Evolutionary conservation across 2,113 vertebrate species (phyloP).

Genomic region (Toxotes jaculatrix): DNA sequence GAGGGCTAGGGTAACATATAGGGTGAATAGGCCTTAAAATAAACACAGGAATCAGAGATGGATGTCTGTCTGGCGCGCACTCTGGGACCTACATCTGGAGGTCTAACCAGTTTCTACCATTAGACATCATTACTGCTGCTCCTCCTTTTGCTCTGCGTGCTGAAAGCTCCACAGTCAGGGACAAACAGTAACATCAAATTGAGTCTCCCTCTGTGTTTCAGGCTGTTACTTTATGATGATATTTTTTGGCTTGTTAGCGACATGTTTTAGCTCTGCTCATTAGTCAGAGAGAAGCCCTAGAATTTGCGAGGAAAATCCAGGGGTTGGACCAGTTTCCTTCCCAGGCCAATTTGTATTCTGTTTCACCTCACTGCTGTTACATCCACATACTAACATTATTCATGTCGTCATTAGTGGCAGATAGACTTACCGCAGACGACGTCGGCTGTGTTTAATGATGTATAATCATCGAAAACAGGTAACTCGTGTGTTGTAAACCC

Average conservation of each 20-base stretch:
- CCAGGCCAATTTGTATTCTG: constrained; percentile 23
- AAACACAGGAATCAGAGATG: constrained; percentile 57
- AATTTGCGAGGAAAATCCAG: constrained; percentile 18
- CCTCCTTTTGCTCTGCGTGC: constrained; percentile 15
- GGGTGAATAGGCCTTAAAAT: constrained; percentile 51
- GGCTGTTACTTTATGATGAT: constrained; percentile 19
- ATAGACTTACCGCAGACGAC: too few relatives aligned
- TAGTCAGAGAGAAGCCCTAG: constrained; percentile 13
- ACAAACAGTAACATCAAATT: constrained; percentile 35
- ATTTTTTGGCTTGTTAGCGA: constrained; percentile 45
- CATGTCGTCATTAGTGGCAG: not conserved
- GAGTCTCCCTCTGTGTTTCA: constrained; percentile 24
- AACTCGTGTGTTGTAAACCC: too few relatives aligned
- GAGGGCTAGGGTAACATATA: constrained; percentile 55
- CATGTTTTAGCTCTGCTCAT: constrained; percentile 45
- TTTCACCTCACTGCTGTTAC: constrained; percentile 12
- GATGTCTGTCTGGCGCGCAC: constrained; percentile 40
- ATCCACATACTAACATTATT: not conserved
- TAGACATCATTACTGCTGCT: constrained; percentile 56
- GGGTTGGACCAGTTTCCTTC: not conserved
- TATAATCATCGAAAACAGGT: too few relatives aligned
- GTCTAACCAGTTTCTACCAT: constrained; percentile 55
- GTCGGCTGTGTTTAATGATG: too few relatives aligned
- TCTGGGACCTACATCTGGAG: constrained; percentile 64
- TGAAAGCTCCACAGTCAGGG: constrained; percentile 28